Evolutionary conservation across 2,113 vertebrate genomes (phyloP), one percentile per base, ranked within the genome.

Genomic region (Oostethus manadensis): DNA sequence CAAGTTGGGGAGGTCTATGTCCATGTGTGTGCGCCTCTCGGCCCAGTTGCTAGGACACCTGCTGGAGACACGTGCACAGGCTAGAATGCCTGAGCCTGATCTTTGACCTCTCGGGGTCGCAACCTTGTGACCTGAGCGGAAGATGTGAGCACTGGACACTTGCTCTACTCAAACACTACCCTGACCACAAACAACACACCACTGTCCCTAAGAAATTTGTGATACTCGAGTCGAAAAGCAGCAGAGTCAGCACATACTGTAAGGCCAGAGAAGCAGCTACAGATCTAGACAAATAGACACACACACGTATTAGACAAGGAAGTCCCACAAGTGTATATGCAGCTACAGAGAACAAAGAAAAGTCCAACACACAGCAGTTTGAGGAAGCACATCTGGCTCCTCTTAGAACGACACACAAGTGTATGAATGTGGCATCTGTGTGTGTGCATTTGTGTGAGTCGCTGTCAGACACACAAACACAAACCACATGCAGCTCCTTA

Each of bases 401-500:
- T 83, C 71, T 88, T 88, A 88, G 40, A 64, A 43, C 51, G 58
- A 76, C 35, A 82, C 64, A 87, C 78, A 87, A 83, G 10, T n/a
- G n/a, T 21, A 6, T 73, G 73, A 83, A 78, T 77, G 67, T 72
- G 53, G 48, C 44, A 58, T 64, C 70, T 67, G 61, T 63, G 67
- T 56, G 54, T 54, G 60, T 70, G 60, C 56, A 56, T 56, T 50
- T 48, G 60, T 64, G 42, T 50, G 45, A 51, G 70, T 46, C 33
- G 5, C 74, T 75, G 79, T 81, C 80, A 87, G 73, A 82, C 77
- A 78, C 66, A 80, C 76, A 86, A 83, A 85, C 71, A 78, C 66
- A 84, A 87, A 86, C 74, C 81, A 83, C 79, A 86, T 82, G 79
- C 83, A 86, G 84, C 87, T 85, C 84, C 73, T 83, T 53, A 40